Evolutionary conservation across 2,113 vertebrate species (phyloP), one percentile per base, ranked within the genome.

Genomic region (Pangasianodon gigas): DNA sequence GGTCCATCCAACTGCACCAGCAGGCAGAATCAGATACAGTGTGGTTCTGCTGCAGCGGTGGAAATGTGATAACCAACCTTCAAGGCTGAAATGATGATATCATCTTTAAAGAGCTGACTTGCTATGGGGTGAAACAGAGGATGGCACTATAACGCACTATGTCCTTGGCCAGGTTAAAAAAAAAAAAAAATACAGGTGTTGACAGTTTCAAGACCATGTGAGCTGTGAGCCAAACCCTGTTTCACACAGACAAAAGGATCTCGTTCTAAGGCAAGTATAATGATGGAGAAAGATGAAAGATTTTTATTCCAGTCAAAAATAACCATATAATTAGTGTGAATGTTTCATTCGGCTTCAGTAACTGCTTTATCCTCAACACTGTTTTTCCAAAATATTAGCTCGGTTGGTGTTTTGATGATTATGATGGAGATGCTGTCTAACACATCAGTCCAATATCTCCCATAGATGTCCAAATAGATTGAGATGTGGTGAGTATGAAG

Each of bases 1-100:
- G 13, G 21, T 84, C 56, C 32, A 84, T 4, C 56, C 54, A 60
- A 58, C 4, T 2, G 11, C 56, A 58, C 56, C 82, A 46, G 56
- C 32, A 84, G 56, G 82, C 37, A 46, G 82, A 84, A 62, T 84
- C 41, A 29, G 56, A 84, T 46, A 60, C 82, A 58, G 9, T 26
- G 56, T 44, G 82, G 82, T 84, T 60, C 32, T 84, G 37, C 56
- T 84, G 58, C 24, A 26, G 1, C 44, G 54, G 37, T 46, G 24
- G 56, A 62, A 84, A 84, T 29, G 41, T 29, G 37, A 84, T 84
- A 29, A 58, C 16, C 52, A 37, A 10, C 54, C 18, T 24, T 41
- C 5, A 60, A 26, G 32, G 37, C 37, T 84, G 56, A 56, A 37
- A 51, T 13, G 44, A 79, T 80, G 48, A 19, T 54, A 21, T 82